phyloP scores from a whole-genome alignment of 2,113 vertebrate genomes.

The Melanotaenia duboulayi region DNA sequence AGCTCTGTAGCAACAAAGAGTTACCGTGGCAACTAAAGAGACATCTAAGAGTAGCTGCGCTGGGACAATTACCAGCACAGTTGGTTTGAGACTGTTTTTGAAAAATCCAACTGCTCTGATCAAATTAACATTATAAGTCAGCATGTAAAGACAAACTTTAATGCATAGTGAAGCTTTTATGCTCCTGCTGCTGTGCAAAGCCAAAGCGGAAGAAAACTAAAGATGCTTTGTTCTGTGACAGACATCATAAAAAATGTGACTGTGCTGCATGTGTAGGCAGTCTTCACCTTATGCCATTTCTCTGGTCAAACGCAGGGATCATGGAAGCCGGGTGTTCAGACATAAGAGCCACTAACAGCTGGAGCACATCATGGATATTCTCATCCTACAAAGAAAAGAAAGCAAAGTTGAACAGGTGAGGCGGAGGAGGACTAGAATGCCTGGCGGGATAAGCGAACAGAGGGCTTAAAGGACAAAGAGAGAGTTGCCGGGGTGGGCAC shows the following conservation, averaged over 20 bases:
- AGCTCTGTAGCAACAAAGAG: slow-evolving; percentile 34
- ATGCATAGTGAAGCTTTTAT: neutral
- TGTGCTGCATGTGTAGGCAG: neutral
- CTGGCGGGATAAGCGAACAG: slow-evolving; percentile 4
- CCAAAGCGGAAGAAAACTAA: neutral
- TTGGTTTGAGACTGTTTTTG: neutral
- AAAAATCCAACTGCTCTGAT: slow-evolving; percentile 11
- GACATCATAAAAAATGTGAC: neutral
- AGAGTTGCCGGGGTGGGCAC: slow-evolving; percentile 32
- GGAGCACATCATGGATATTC: slow-evolving; percentile 98
- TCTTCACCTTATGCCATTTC: slow-evolving; percentile 96
- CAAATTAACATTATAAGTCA: neutral
- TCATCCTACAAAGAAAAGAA: slow-evolving; percentile 88
- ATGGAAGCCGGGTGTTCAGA: slow-evolving; percentile 99
- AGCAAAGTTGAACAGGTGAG: slow-evolving; percentile 22
- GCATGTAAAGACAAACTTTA: neutral
- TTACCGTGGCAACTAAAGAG: slow-evolving; percentile 52
- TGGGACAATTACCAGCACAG: slow-evolving; percentile 24
- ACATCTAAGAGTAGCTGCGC: slow-evolving; percentile 19
- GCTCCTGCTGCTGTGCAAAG: neutral
- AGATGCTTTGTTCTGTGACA: neutral
- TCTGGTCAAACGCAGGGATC: slow-evolving; percentile 99
- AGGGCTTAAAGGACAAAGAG: slow-evolving; percentile 49
- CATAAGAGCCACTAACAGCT: slow-evolving; percentile 97
- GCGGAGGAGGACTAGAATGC: slow-evolving; percentile 7